phyloP scores from a whole-genome alignment of 1,140 invertebrate species.

The Odontomachus brunneus region DNA sequence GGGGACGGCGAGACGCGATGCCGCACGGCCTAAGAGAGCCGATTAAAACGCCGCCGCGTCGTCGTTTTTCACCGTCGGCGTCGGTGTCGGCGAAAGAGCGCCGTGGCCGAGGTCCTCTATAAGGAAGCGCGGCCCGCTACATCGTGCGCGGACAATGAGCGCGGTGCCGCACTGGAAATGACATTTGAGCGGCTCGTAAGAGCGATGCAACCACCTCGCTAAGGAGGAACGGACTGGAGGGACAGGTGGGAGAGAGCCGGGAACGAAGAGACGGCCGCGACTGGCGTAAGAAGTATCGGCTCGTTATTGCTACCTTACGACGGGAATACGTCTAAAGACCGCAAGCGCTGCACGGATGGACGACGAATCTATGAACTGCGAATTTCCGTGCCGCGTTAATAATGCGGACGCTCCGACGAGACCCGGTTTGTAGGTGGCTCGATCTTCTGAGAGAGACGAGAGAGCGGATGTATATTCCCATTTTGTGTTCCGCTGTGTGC shows the following conservation, averaged over 20 bases:
- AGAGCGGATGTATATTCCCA: too few relatives aligned
- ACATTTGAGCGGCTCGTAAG: constrained; percentile 69
- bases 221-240: constrained; percentile 31
- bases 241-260: constrained; percentile 30
- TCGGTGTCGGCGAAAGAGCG: constrained; percentile 64
- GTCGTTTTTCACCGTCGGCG: constrained; percentile 76
- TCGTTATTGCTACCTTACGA: constrained; percentile 75
- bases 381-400: constrained; percentile 54
- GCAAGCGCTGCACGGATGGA: constrained; percentile 32
- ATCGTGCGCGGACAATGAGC: constrained; percentile 72
- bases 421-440: too few relatives aligned
- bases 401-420: neutral
- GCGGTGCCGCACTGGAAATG: constrained; percentile 76
- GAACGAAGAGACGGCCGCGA: constrained; percentile 7
- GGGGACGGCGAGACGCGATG: too few relatives aligned
- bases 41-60: constrained; percentile 72
- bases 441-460: too few relatives aligned
- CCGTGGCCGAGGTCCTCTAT: constrained; percentile 62
- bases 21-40: constrained; percentile 69
- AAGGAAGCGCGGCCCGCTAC: constrained; percentile 68
- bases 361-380: constrained; percentile 40
- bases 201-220: constrained; percentile 32
- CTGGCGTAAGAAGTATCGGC: constrained; percentile 67
- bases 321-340: constrained; percentile 64
- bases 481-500: too few relatives aligned